Evolutionary conservation across 2,113 vertebrate genomes (phyloP), one percentile per base, ranked within the genome.

Genomic region (Gorsachius goisagi): DNA sequence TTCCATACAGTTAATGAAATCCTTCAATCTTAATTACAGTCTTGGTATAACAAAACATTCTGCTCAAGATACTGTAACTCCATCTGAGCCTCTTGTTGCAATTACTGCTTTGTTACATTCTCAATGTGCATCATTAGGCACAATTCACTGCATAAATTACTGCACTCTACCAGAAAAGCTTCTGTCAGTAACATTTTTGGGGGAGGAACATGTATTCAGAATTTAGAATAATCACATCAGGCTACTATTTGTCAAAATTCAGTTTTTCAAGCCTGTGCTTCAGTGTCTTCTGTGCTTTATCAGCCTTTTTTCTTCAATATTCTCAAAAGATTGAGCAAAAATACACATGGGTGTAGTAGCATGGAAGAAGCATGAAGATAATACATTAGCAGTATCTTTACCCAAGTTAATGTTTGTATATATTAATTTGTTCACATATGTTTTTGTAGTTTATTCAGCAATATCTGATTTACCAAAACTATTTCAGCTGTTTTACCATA

Each of bases 51-150:
- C 28, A 93, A 93, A 91, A 73, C 53, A 41, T 5, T 11, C 62
- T 66, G 45, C 64, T 89, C n/a, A 33, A 89, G 49, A 89, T 52
- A 52, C 39, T 33, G 15, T 60, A 72, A 89, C 28, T 78, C 39
- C 45, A 91, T 94, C 77, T 64, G 66, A 93, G 62, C 16, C 10
- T 75, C 53, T 85, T 53, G 12, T 55, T 71, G 59, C 55, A 91
- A 93, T 88, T 91, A 94, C n/a, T 66, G 32, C 53, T 95, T 85
- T 91, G 32, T 90, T 79, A 62, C n/a, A 59, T 53, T 66, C 59
- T 89, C 62, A 95, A 58, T 94, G 30, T 74, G 33, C 50, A 80
- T 66, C 91, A 96, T 96, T 83, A 93, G 32, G 28, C 41, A 73
- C 47, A 85, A 47, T 76, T 91, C 55, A 88, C n/a, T 66, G 74